Evolutionary conservation across 2,113 vertebrate species (phyloP), one percentile per base, ranked within the genome.

Genomic region (Vanacampus margaritifer): DNA sequence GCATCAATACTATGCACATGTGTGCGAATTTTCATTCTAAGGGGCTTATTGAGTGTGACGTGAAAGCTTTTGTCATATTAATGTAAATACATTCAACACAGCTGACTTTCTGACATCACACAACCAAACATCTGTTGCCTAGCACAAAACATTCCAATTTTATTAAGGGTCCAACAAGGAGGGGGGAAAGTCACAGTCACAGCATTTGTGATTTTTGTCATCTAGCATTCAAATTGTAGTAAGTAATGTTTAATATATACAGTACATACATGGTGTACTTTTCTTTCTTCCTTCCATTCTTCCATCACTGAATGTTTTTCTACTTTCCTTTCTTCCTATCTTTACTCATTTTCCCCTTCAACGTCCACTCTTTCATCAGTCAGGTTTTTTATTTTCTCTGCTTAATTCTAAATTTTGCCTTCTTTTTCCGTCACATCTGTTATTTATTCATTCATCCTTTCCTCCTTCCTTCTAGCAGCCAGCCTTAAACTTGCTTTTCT

Each of bases 111-210:
- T 69, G 53, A 19, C 35, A 67, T 64, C 69, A 64, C 69, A 82
- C 61, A 81, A 82, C 23, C 69, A 59, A 79, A 74, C 76, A 72
- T 67, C 63, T 82, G 73, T 76, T 81, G 69, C 74, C 53, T 58
- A 35, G 66, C 26, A 58, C 37, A 63, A 79, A 79, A 67, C 71
- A 64, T 69, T 69, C 74, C 79, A 75, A 32, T 81, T 65, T 78
- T 64, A 37, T 82, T 79, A 72, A 69, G 64, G 62, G 60, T 63
- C 35, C 63, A 77, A 24, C 21, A 57, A 73, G 69, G 43, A 5
- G 6, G 6, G 17, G 17, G 6, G 73, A 72, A 41, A 77, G 54
- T 62, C 24, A 62, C 9, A 48, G 53, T 61, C 36, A 83, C 72
- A 78, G 72, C 67, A 71, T 78, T 72, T 56, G 14, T 24, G 17